These are phyloP conservation scores for Cylloceria caligata DNA, from an alignment of 2,888 invertebrate genomes.

Conservation along the genomic window DNA sequence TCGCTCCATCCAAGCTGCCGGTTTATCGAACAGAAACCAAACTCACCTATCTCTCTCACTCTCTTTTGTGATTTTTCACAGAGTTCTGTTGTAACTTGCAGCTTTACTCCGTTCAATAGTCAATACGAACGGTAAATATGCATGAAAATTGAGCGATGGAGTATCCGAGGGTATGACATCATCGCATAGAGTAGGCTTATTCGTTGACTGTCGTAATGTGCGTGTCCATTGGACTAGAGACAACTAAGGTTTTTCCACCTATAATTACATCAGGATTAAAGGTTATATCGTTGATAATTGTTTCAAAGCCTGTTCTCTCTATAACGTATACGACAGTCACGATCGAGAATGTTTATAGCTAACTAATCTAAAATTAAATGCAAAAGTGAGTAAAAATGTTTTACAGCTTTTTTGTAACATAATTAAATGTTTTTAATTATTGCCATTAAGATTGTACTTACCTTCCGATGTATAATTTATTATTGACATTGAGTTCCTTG, in stretches of 20 bases:
- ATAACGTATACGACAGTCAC: neutral
- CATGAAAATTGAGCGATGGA: constrained; percentile 44
- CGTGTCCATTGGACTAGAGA: no score
- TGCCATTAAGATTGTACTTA: neutral
- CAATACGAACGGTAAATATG: constrained; percentile 63
- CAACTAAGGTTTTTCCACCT: no score
- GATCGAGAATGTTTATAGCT: neutral
- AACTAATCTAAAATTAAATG: constrained; percentile 6
- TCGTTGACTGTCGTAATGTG: neutral
- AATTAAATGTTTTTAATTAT: neutral
- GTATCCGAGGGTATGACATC: neutral
- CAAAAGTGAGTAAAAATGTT: neutral
- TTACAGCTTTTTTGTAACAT: neutral
- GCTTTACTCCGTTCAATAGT: constrained; percentile 40
- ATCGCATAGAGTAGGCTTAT: constrained; percentile 14
- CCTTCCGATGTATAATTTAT: neutral
- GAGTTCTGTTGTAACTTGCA: constrained; percentile 54
- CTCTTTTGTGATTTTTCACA: constrained; percentile 30
- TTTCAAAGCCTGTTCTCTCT: neutral
- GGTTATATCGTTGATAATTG: neutral
- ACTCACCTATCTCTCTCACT: constrained; percentile 5
- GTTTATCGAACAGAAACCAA: constrained; percentile 59
- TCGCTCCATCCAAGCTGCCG: constrained; percentile 39
- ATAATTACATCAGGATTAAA: neutral
- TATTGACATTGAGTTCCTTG: constrained; percentile 13